phyloP scores from a whole-genome alignment of 2,113 vertebrate species.

The Notechis scutatus region DNA sequence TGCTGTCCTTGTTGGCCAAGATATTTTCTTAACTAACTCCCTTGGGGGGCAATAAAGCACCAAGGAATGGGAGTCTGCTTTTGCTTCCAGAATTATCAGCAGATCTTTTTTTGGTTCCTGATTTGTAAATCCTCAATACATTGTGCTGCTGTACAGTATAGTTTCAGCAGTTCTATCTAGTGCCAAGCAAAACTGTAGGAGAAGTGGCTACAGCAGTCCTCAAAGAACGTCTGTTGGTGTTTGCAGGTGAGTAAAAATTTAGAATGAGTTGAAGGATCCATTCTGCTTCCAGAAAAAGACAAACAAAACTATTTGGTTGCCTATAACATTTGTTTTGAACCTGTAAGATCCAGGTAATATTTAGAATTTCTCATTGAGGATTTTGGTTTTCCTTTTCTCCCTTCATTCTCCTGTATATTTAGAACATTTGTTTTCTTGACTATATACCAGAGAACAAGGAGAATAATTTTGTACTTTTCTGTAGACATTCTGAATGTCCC shows the following conservation, averaged over 20 bases:
- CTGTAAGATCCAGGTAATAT: neutral
- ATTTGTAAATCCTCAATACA: neutral
- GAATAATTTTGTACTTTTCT: neutral
- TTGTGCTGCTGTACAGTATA: neutral
- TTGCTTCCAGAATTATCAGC: neutral
- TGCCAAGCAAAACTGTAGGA: neutral
- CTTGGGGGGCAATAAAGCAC: neutral
- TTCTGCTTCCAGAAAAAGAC: neutral
- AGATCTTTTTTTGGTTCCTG: neutral
- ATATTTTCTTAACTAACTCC: neutral
- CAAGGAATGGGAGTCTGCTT: neutral
- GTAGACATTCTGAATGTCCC: neutral
- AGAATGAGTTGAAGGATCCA: neutral
- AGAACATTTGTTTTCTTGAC: neutral
- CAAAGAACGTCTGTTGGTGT: neutral
- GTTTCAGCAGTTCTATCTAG: neutral
- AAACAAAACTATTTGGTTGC: neutral
- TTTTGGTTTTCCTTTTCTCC: neutral
- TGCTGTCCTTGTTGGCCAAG: neutral
- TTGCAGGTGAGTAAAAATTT: neutral
- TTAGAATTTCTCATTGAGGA: neutral
- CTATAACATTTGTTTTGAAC: neutral
- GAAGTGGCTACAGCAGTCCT: neutral
- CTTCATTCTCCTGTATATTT: neutral
- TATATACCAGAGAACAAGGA: neutral